Conservation (phyloP, 1,140 invertebrate species). For the Sogatella furcifera region DNA sequence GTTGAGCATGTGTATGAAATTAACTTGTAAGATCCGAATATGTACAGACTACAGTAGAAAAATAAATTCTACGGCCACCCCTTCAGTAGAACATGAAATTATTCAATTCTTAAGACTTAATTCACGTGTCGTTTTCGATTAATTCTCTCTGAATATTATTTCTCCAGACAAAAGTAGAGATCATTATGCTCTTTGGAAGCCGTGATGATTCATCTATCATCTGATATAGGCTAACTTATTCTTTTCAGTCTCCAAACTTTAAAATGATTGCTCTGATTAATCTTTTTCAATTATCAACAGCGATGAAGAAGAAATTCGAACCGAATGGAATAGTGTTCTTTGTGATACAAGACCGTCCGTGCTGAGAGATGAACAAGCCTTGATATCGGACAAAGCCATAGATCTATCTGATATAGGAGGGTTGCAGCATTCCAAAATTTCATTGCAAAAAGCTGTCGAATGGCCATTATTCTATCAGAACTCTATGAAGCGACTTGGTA, state of each 20-base stretch:
- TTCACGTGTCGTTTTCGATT: no score
- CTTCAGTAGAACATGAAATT: no score
- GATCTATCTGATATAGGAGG: not conserved
- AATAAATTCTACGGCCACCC: no score
- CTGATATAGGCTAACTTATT: no score
- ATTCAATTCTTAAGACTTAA: no score
- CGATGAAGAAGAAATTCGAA: not conserved
- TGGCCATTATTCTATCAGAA: not conserved
- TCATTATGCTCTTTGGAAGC: no score
- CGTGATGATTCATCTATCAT: no score
- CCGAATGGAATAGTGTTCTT: not conserved
- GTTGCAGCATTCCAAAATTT: not conserved
- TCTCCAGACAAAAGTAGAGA: no score
- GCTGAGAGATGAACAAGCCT: slow-evolving; percentile 30
- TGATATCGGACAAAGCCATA: not conserved
- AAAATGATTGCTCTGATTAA: not conserved
- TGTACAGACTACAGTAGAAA: no score
- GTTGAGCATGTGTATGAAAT: no score
- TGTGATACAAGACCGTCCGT: slow-evolving; percentile 35
- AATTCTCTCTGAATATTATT: no score
- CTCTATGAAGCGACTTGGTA: not conserved
- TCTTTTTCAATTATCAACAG: not conserved
- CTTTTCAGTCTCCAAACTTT: not conserved
- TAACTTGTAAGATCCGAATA: no score
- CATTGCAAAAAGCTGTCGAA: not conserved